These are phyloP conservation scores for Cheirogaleus medius DNA, from an alignment of 2,113 vertebrate genomes.

Conservation along the genomic window DNA sequence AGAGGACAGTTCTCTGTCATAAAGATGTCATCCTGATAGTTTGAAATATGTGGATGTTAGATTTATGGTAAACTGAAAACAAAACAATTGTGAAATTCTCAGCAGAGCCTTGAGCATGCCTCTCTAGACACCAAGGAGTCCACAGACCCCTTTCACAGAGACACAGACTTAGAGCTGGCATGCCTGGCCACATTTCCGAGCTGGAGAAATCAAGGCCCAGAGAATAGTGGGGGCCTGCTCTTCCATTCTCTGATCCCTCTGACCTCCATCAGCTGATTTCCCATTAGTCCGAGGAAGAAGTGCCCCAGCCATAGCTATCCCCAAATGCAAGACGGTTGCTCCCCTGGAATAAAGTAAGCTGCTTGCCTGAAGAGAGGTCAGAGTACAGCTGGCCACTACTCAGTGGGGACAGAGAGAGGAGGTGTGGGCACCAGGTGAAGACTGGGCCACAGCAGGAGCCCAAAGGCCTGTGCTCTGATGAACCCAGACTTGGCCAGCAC, in stretches of 20 bases:
- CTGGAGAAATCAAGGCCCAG: background rate
- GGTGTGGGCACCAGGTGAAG: too few relatives aligned
- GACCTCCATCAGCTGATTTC: too few relatives aligned
- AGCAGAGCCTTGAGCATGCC: background rate
- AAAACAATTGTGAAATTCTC: background rate
- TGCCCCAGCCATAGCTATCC: background rate
- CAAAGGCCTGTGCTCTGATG: background rate
- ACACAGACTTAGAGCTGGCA: background rate
- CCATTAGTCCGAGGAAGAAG: background rate
- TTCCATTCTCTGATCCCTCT: background rate
- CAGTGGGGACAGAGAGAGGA: accelerated
- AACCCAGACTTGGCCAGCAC: background rate
- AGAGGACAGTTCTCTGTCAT: background rate
- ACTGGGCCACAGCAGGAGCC: background rate
- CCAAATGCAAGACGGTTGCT: background rate
- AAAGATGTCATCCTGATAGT: background rate
- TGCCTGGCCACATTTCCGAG: background rate
- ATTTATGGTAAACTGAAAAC: background rate
- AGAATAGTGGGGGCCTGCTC: background rate
- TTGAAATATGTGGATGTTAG: background rate
- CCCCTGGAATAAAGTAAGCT: background rate
- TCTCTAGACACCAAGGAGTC: background rate
- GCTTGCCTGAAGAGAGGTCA: background rate
- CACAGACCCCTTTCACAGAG: background rate
- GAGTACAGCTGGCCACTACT: background rate